These are phyloP conservation scores for Chelonia mydas DNA, from an alignment of 2,797 vertebrate genomes.

Conservation along the genomic window DNA sequence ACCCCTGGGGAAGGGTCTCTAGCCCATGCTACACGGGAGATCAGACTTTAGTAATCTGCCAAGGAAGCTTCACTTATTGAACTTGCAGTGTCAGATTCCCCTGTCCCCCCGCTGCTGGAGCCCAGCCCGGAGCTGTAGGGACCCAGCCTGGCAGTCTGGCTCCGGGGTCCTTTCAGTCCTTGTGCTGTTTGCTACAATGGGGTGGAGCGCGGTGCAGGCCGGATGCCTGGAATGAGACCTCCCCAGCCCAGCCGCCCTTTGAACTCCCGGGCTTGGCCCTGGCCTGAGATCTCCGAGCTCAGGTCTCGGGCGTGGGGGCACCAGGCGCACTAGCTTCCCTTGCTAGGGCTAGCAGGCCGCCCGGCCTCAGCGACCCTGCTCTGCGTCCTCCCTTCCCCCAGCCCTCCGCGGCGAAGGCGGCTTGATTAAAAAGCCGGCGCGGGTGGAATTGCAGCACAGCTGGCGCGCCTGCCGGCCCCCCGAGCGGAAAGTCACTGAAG, in stretches of 20 bases:
- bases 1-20: neutral
- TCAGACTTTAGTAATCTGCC: neutral
- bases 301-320: neutral
- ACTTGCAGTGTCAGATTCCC: neutral
- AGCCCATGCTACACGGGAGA: neutral
- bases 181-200: neutral
- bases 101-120: neutral
- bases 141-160: neutral
- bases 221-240: neutral
- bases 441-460: constrained; percentile 79
- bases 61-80: neutral
- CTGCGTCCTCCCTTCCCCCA: neutral
- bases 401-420: constrained; percentile 46
- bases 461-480: constrained; percentile 79
- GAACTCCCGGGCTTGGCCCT: neutral
- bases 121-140: neutral
- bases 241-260: neutral
- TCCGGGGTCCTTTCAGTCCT: neutral
- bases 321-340: neutral
- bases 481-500: constrained; percentile 64
- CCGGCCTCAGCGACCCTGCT: neutral
- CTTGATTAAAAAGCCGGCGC: constrained; percentile 79
- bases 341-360: neutral
- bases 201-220: neutral
- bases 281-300: neutral